phyloP scores from a whole-genome alignment of 2,888 invertebrate species.

The Calameuta filiformis region DNA sequence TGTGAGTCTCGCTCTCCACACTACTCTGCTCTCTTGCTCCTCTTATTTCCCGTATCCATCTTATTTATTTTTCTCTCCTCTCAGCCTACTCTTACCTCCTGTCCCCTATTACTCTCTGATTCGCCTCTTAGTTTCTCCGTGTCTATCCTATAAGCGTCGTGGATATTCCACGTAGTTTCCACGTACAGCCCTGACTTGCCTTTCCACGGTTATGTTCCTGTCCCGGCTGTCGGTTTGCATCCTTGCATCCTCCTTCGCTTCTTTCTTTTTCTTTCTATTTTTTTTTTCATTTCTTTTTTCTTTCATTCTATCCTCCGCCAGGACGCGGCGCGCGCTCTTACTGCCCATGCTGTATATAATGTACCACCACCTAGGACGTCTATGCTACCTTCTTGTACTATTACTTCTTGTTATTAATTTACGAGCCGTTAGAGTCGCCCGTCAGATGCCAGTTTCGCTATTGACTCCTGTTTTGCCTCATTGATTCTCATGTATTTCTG shows the following conservation, averaged over 20 bases:
- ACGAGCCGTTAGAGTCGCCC: background rate
- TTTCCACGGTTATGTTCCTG: constrained; percentile 34
- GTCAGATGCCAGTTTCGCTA: background rate
- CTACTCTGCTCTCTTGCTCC: constrained; percentile 36
- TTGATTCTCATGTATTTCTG: background rate
- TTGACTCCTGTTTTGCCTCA: background rate
- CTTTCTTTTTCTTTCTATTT: background rate
- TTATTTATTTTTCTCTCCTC: constrained; percentile 7
- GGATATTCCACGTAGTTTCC: constrained; percentile 9
- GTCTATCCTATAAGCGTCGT: constrained; percentile 7
- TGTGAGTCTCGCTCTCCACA: background rate
- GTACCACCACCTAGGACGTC: background rate
- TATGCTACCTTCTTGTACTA: background rate
- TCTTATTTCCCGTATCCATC: constrained; percentile 37
- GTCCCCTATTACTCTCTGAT: constrained; percentile 12
- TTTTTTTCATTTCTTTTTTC: background rate
- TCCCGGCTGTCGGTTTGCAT: constrained; percentile 38
- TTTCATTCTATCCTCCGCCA: background rate
- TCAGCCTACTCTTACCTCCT: background rate
- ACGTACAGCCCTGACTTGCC: constrained; percentile 17
- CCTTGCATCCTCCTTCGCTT: constrained; percentile 20
- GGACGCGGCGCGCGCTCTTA: background rate
- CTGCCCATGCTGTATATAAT: background rate
- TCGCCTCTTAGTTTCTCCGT: constrained; percentile 6
- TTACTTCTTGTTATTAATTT: background rate